Base-by-base conservation (phyloP, 1,140 invertebrate genomes). In the Drosophila orosa region DNA sequence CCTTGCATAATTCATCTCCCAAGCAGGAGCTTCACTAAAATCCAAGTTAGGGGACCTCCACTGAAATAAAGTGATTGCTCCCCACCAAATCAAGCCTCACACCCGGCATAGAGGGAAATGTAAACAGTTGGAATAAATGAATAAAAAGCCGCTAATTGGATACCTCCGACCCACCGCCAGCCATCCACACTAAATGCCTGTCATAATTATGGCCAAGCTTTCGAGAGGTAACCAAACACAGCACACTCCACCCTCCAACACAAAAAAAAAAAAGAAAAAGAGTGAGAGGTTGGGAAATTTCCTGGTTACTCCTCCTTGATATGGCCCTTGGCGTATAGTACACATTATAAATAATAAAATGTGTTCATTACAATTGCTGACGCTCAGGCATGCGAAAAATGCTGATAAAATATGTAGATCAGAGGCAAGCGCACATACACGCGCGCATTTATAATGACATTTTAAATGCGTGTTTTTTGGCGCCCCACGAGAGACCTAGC, bases 401-500 rank as follows among this genome's bases (percentile, higher is more conserved):
- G 71, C 57, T 77, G 76, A 89, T 89, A 69, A 87, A 87, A 89
- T 80, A 89, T 80, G 67, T 83, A 89, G 48, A 84, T 56, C 72
- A 54, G 44, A 54, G 44, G 19, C 52, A 44, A 15, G 27, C 5
- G 27, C 5, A 45, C 42, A 74, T 47, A 66, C 66, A 66, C 50
- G 67, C 72, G 50, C 67, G 83, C 83, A 84, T 87, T 78, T 78
- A 74, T 80, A 89, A 87, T 89, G 80, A 67, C 84, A 84, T 84
- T 87, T 89, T 84, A 87, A 87, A 84, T 84, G 80, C 52, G 62
- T 77, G 83, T 86, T 80, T 54, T 85, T 87, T 87, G 84, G 60
- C 58, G 66, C 50, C 47, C 65, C 29, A 12, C 50, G 13, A 39
- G 40, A 31, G 31, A 8, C 31, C 42, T 60, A 61, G 12, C 29